phyloP scores from a whole-genome alignment of 2,113 vertebrate genomes.

The Speoplatyrhinus poulsoni region DNA sequence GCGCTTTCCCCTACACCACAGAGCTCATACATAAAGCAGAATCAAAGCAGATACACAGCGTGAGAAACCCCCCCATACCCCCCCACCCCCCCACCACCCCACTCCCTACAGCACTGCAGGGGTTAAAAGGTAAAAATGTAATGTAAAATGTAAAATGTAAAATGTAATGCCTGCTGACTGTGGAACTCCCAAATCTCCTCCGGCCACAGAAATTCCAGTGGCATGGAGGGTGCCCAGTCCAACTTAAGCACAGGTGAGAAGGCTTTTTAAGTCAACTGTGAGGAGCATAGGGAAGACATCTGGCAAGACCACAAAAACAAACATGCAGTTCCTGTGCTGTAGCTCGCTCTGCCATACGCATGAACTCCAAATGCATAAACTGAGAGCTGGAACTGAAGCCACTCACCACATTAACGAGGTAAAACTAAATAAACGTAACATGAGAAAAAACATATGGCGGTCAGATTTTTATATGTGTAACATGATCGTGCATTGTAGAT shows the following conservation, averaged over 20 bases:
- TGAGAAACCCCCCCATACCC: constrained; percentile 35
- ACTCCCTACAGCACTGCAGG: neutral
- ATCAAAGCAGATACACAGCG: constrained; percentile 60
- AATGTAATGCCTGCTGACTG: constrained; percentile 30
- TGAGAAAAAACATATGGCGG: constrained; percentile 39
- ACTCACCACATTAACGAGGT: constrained; percentile 29
- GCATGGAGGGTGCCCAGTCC: constrained; percentile 29
- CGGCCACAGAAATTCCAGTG: constrained; percentile 28
- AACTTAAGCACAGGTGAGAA: constrained; percentile 44
- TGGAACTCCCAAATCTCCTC: constrained; percentile 4
- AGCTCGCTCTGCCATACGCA: constrained; percentile 34
- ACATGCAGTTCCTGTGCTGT: constrained; percentile 37
- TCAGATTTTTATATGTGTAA: neutral
- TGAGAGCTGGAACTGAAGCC: constrained; percentile 36
- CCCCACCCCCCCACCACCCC: too few relatives aligned
- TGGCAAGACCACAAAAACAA: constrained; percentile 57
- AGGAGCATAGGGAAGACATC: constrained; percentile 40
- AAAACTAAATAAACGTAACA: constrained; percentile 22
- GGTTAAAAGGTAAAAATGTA: constrained; percentile 53
- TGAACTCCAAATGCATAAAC: constrained; percentile 27
- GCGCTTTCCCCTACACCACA: constrained; percentile 26
- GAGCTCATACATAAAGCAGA: constrained; percentile 65
- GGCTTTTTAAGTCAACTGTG: constrained; percentile 45
- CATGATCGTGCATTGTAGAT: neutral
- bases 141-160: too few relatives aligned